Evolutionary conservation across 1,140 invertebrate genomes (phyloP), one percentile per base, ranked within the genome.

Genomic region (Leptestheria dahalacensis): DNA sequence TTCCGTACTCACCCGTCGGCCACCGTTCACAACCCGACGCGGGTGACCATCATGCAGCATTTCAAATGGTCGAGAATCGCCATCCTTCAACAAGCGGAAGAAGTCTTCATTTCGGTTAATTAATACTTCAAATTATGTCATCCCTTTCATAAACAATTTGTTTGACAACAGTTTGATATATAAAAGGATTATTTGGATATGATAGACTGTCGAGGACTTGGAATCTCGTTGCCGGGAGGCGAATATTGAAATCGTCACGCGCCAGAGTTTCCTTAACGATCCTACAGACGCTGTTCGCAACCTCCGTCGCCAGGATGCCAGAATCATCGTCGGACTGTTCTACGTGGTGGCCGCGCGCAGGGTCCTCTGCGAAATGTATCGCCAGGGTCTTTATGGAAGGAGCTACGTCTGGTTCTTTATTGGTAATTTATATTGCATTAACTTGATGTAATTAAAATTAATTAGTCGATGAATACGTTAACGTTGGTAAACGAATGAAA

Each of bases 321-420:
- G 96, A 61, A 95, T 99, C 57, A 95, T 99, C 61, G 90, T 99
- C 12, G 97, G 96, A 2, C 77, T 99, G 12, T 99, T 98, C 75
- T 99, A 99, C 73, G 93, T 94, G 12, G 92, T 94, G 0, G 93
- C 93, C 26, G 96, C 96, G 0, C 77, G 95, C 41, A 77, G 88
- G 59, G 96, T 99, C 0, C 81, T 99, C 2, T 99, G 96, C 72
- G 94, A 99, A 75, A 83, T 97, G 65, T 98, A 93, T 73, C 92
- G 92, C 66, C 88, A 96, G 64, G 84, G 86, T 51, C 75, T 99
- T 1, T 98, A 92, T 69, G 96, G 95, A 2, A 89, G 91, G 66
- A 88, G 88, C 41, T 93, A 97, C 74, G 95, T 99, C 0, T 99
- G 96, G 96, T 97, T 98, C 71, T 95, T 99, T 72, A 98, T 99